Evolutionary conservation across 2,888 invertebrate genomes (phyloP).

Genomic region (Erannis defoliaria): DNA sequence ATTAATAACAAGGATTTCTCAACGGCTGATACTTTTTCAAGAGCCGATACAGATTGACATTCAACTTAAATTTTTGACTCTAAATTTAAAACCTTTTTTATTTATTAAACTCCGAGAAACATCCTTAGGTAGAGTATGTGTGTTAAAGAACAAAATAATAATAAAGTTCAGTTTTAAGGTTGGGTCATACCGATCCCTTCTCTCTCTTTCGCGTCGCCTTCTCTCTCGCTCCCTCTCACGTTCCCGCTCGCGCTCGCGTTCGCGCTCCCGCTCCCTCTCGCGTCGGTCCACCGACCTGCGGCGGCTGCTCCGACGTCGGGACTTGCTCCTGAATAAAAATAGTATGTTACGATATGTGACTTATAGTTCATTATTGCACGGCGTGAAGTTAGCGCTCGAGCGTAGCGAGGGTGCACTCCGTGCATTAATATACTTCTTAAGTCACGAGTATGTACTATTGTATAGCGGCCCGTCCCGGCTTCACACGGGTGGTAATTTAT

Average conservation of each 20-base stretch:
- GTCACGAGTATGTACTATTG: too few species aligned
- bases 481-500: too few species aligned
- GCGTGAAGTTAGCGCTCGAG: too few species aligned
- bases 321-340: conserved; percentile 67
- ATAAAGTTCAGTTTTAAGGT: background rate
- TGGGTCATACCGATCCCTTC: conserved; percentile 69
- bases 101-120: background rate
- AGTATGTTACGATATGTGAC: too few species aligned
- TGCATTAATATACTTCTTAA: too few species aligned
- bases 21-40: background rate
- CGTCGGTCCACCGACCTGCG: conserved; percentile 80
- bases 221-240: conserved; percentile 69
- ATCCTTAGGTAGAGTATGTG: background rate
- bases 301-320: conserved; percentile 77
- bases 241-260: conserved; percentile 68
- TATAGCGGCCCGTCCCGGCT: too few species aligned
- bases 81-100: background rate
- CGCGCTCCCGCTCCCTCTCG: conserved; percentile 74
- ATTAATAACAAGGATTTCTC: background rate
- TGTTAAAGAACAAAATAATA: background rate
- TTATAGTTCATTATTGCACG: too few species aligned
- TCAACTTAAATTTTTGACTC: background rate
- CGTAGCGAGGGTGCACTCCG: too few species aligned
- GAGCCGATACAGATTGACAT: background rate
- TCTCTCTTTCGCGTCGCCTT: conserved; percentile 72